Percentiles rank a stretch among this genome's conserved stretches.
These are phyloP conservation scores for Lasaia peninsularis DNA, from an alignment of 1,140 invertebrate species.

Conservation along the genomic window DNA sequence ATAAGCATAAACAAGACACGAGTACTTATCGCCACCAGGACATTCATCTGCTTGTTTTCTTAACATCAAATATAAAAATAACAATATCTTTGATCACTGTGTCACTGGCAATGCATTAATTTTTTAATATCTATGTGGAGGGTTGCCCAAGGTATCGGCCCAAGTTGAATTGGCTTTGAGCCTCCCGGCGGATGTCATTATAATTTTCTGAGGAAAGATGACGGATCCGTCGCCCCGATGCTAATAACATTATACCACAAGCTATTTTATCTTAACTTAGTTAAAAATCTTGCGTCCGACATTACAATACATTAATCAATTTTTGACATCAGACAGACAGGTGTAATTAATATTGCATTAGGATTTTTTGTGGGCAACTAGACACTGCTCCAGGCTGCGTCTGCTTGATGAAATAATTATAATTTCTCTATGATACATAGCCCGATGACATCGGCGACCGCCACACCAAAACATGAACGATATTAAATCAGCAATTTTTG, in stretches of 20 bases:
- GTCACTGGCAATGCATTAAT: conserved; percentile 7
- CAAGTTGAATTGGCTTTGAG: conserved; percentile 62
- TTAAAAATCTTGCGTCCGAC: conserved; percentile 73
- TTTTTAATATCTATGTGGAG: conserved; percentile 15
- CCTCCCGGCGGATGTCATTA: conserved; percentile 66
- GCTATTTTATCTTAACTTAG: conserved; percentile 75
- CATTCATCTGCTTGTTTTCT: too few species aligned
- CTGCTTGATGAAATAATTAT: too few species aligned
- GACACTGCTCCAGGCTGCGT: too few species aligned
- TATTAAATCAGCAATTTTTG: too few species aligned
- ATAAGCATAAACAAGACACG: too few species aligned
- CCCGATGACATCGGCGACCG: too few species aligned
- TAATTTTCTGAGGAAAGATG: conserved; percentile 65
- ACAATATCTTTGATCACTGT: neutral
- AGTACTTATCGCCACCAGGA: too few species aligned
- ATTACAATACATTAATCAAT: conserved; percentile 68
- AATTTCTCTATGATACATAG: too few species aligned
- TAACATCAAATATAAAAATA: neutral
- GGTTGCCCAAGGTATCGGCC: conserved; percentile 36
- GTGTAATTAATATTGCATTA: conserved; percentile 7
- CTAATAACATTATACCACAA: conserved; percentile 64
- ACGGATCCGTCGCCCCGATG: conserved; percentile 59
- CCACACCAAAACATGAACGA: too few species aligned
- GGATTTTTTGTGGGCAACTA: neutral
- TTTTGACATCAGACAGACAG: conserved; percentile 46